Evolutionary conservation across 2,888 invertebrate species (phyloP).

Genomic region (Dryocosmus kuriphilus): DNA sequence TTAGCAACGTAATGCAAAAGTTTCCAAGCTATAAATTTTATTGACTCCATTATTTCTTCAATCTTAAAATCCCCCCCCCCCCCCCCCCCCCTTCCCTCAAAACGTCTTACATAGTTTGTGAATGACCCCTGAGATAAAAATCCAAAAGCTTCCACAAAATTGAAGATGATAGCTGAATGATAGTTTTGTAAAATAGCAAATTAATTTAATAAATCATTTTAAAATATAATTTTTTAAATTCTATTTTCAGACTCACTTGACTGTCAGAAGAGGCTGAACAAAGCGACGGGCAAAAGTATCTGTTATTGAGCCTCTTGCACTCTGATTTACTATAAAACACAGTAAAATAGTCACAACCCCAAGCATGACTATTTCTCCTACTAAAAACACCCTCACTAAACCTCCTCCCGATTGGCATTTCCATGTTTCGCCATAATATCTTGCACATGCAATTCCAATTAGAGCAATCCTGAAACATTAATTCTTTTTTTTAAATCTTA

Average conservation of each 20-base stretch:
- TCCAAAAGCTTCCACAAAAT: too few species aligned
- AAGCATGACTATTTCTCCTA: slow-evolving; percentile 84
- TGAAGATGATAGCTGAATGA: too few species aligned
- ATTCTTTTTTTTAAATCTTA: too few species aligned
- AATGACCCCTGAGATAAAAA: too few species aligned
- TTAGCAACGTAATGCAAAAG: too few species aligned
- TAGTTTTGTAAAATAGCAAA: background rate
- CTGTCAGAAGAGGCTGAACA: slow-evolving; percentile 85
- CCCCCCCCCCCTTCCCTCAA: too few species aligned
- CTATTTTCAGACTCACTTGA: slow-evolving; percentile 80
- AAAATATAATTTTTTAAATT: background rate
- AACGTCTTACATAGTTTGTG: too few species aligned
- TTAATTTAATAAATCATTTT: background rate
- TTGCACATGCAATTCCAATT: slow-evolving; percentile 83
- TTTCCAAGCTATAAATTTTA: too few species aligned
- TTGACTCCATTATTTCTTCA: too few species aligned
- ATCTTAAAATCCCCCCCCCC: too few species aligned
- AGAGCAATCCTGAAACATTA: slow-evolving; percentile 81
- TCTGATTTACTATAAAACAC: slow-evolving; percentile 84
- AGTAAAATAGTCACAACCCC: slow-evolving; percentile 83
- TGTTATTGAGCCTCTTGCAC: slow-evolving; percentile 88
- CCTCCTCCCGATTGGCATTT: slow-evolving; percentile 85
- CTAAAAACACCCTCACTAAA: slow-evolving; percentile 85
- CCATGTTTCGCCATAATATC: slow-evolving; percentile 84
- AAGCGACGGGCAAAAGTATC: slow-evolving; percentile 85